Percentiles rank a stretch among this genome's conserved stretches.
These are phyloP conservation scores for Heterodera carotae DNA, from an alignment of 1,140 invertebrate species.

Conservation along the genomic window DNA sequence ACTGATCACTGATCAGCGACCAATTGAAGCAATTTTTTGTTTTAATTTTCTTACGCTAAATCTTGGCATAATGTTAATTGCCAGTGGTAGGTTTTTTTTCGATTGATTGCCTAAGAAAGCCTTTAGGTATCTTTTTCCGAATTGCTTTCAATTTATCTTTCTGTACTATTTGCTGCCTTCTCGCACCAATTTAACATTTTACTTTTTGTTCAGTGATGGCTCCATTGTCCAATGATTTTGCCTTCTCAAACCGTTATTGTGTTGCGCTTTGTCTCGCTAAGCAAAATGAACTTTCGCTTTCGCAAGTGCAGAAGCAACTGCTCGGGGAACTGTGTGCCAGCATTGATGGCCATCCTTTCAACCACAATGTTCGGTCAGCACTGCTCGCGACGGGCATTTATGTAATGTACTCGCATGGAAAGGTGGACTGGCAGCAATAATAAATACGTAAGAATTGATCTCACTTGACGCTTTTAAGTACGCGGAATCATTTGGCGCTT, in stretches of 20 bases:
- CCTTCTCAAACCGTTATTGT: slow-evolving; percentile 49
- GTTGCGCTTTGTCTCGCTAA: slow-evolving; percentile 45
- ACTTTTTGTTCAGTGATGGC: neutral
- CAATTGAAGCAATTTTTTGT: too few relatives aligned
- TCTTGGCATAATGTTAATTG: too few relatives aligned
- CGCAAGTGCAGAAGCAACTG: slow-evolving; percentile 49
- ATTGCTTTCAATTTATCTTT: too few relatives aligned
- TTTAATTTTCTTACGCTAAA: too few relatives aligned
- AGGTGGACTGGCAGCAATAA: neutral
- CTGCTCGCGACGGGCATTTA: slow-evolving; percentile 57
- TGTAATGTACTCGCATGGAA: slow-evolving; percentile 53
- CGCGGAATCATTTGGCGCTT: slow-evolving; percentile 46
- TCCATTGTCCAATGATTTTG: slow-evolving; percentile 37
- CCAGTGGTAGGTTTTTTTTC: too few relatives aligned
- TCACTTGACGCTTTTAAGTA: slow-evolving; percentile 41
- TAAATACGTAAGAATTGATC: too few relatives aligned
- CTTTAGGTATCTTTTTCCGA: too few relatives aligned
- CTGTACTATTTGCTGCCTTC: neutral
- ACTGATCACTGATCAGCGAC: too few relatives aligned
- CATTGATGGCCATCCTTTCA: slow-evolving; percentile 62
- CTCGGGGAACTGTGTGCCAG: slow-evolving; percentile 45
- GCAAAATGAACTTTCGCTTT: slow-evolving; percentile 38
- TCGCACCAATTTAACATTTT: neutral
- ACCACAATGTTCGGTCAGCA: slow-evolving; percentile 62
- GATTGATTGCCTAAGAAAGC: too few relatives aligned